Base-by-base conservation (phyloP, 64 coral and sea anemone species). In the Dendronephthya gigantea region DNA sequence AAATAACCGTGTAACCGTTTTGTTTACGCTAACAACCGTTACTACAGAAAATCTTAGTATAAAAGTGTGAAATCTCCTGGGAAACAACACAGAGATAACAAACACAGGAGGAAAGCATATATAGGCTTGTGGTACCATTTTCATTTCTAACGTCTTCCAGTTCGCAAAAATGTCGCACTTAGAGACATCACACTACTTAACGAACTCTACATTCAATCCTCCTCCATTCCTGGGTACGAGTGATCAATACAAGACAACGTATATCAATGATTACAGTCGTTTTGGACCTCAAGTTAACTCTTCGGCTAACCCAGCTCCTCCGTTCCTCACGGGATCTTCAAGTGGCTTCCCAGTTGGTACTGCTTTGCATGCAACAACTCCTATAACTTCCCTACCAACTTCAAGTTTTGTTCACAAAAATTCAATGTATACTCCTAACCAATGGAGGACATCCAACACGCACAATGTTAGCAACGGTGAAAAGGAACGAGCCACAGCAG, bases 401-500 rank as follows among this genome's bases (percentile, higher is more conserved):
- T 66, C 58, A 22, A 66, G 58, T 66, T 66, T 66, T 30, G 58
- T 66, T 4, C 58, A 66, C 19, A 66, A 66, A 30, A 66, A 66
- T 30, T 66, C 58, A 2, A 97, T 93, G 69, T 97, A 89, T 38
- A 82, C 55, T 11, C 94, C 94, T 22, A 84, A 92, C 35, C 94
- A 97, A 87, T 97, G 94, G 94, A 86, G 94, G 28, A 88, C 94
- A 7, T 97, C 94, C 0, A 97, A 97, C 72, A 76, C 93, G 32
- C 66, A 93, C 17, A 97, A 97, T 84, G 94, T 97, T 66, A 84
- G 91, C 1, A 90, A 91, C 4, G 94, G 94, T 1, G 94, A 97
- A 85, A 93, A 93, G 68, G 94, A 97, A 58, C 83, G 94, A 65
- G 91, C 94, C 2, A 93, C 94, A 27, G 94, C 94, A 39, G 94